Base-by-base conservation (phyloP, 2,113 vertebrate species). In the Mustelus asterias region DNA sequence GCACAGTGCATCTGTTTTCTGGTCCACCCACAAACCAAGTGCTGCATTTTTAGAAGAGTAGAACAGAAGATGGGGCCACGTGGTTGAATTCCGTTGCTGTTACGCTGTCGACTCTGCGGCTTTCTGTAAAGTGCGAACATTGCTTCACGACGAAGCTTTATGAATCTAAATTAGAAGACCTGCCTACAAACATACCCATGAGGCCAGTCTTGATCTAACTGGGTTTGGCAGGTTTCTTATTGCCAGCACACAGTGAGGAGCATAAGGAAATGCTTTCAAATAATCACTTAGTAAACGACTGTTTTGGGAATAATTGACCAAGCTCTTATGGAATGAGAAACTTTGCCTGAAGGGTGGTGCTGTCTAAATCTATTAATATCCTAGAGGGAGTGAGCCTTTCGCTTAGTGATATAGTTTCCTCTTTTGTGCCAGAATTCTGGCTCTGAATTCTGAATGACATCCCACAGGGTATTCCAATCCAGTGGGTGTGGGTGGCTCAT, bases 231-330 rank as follows among this genome's bases (percentile, higher is more conserved):
- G 60, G 37, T 92, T 65, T 65, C 14, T 65, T 29, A 33, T 92
- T 92, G 89, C 89, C 89, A 92, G 33, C 33, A 16, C 33, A 37
- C 58, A 92, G 58, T 37, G 58, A 58, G 33, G 89, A 63, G 58
- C 89, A 92, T 63, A 92, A 92, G 89, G 58, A 92, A 92, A 92
- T 92, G 60, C 60, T 92, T 92, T 92, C 89, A 92, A 92, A 92
- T 92, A 92, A 92, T 65, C 89, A 92, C 89, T 92, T 92, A 65
- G 89, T 92, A 92, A 92, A 92, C 58, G 18, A 65, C 89, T 92
- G 89, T 65, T 92, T 92, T 92, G 89, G 58, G 89, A 92, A 65
- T 92, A 92, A 92, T 92, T 92, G 89, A 92, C 33, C 58, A 58
- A 92, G 60, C 29, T 65, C 58, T 65, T 92, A 63, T n/a, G 60